These are phyloP conservation scores for Perca fluviatilis DNA, from an alignment of 2,113 vertebrate genomes.

Conservation along the genomic window DNA sequence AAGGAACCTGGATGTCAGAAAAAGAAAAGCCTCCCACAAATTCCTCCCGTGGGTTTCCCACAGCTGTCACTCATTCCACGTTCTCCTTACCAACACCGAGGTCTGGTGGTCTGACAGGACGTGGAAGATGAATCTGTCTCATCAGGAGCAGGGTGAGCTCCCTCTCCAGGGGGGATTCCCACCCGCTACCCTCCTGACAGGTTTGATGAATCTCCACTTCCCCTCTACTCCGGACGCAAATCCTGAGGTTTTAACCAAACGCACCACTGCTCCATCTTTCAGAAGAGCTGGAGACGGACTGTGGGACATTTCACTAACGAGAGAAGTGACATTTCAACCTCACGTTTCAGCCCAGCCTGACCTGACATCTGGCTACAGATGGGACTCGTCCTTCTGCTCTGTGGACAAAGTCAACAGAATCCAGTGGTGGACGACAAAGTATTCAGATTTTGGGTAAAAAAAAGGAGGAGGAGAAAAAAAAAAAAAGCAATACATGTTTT, in stretches of 20 bases:
- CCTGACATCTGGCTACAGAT: constrained; percentile 48
- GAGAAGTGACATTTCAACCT: constrained; percentile 54
- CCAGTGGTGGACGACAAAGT: background rate
- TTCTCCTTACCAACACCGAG: constrained; percentile 17
- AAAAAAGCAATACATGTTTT: too few species aligned
- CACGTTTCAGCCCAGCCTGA: background rate
- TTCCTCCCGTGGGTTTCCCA: constrained; percentile 4
- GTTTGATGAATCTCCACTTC: constrained; percentile 81
- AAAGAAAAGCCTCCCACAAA: background rate
- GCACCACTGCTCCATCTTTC: constrained; percentile 34
- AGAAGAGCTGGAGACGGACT: constrained; percentile 23
- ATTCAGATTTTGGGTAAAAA: too few species aligned
- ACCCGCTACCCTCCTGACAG: constrained; percentile 67
- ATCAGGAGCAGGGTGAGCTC: constrained; percentile 65
- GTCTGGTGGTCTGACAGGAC: constrained; percentile 52
- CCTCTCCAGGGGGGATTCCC: constrained; percentile 65
- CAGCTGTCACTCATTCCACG: constrained; percentile 47
- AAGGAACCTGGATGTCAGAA: background rate
- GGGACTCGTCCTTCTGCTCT: constrained; percentile 34
- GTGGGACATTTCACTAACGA: constrained; percentile 61
- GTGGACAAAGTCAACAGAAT: constrained; percentile 42
- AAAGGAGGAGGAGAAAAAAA: too few species aligned
- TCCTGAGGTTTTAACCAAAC: constrained; percentile 61
- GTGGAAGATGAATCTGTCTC: constrained; percentile 81
- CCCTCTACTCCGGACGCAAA: constrained; percentile 43